These are phyloP conservation scores for Scaptomyza pallida DNA, from an alignment of 1,140 invertebrate genomes.

Conservation along the genomic window DNA sequence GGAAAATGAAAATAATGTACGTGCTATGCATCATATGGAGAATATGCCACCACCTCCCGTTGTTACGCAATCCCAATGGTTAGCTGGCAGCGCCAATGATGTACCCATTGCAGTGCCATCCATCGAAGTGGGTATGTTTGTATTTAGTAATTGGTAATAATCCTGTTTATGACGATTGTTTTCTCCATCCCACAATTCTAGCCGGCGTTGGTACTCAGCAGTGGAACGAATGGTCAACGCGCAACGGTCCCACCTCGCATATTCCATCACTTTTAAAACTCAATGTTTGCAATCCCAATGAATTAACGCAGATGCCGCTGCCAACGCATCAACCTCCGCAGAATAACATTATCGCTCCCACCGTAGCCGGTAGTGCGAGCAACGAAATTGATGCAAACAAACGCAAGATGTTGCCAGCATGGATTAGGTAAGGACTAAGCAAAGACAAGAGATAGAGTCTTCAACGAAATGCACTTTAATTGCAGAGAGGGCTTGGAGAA, in stretches of 20 bases:
- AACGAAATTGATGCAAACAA: slow-evolving; percentile 92
- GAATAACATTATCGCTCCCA: slow-evolving; percentile 16
- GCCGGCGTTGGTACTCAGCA: slow-evolving; percentile 16
- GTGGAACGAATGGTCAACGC: slow-evolving; percentile 58
- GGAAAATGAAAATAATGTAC: slow-evolving; percentile 80
- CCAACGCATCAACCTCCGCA: slow-evolving; percentile 19
- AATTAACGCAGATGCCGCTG: slow-evolving; percentile 27
- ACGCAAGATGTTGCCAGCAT: slow-evolving; percentile 94
- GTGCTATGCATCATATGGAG: slow-evolving; percentile 37
- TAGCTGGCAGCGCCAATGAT: slow-evolving; percentile 10
- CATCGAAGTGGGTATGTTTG: slow-evolving; percentile 36
- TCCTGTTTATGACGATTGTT: neutral
- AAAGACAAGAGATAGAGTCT: too few relatives aligned
- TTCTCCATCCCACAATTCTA: neutral
- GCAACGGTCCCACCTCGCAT: slow-evolving; percentile 69
- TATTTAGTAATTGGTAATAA: too few relatives aligned
- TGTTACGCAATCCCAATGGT: slow-evolving; percentile 65
- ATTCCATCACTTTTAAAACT: slow-evolving; percentile 77
- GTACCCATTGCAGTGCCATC: slow-evolving; percentile 6
- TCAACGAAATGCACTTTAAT: neutral
- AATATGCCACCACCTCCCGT: slow-evolving; percentile 63
- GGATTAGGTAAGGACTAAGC: slow-evolving; percentile 87
- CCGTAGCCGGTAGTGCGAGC: slow-evolving; percentile 6
- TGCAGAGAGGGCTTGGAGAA: slow-evolving; percentile 91
- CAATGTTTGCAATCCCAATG: slow-evolving; percentile 79